Conservation (phyloP, 2,888 invertebrate species). For the Cryptus viduatorius region DNA sequence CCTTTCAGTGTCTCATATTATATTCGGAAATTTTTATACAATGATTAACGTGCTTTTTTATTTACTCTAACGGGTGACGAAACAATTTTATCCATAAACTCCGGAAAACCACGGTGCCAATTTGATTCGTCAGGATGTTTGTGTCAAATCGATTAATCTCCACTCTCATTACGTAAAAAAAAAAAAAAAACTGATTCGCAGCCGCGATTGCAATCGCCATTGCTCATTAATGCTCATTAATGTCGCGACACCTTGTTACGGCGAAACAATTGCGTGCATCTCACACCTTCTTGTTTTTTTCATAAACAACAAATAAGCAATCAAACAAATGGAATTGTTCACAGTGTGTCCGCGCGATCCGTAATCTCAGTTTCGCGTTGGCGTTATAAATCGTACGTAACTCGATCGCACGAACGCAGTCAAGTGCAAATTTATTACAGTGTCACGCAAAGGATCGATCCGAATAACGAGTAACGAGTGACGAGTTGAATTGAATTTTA, state of each 20-base stretch:
- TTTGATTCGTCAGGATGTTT: conserved; percentile 20
- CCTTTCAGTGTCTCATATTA: neutral
- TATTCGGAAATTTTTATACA: neutral
- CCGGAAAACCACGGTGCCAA: neutral
- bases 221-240: conserved; percentile 16
- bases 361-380: conserved; percentile 1
- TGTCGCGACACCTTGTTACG: conserved; percentile 4
- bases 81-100: neutral
- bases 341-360: neutral
- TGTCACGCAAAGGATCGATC: conserved; percentile 7
- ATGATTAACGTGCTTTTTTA: neutral
- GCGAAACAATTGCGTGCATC: neutral
- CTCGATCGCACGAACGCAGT: conserved; percentile 13
- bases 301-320: neutral
- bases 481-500: neutral
- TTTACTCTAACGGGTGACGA: no score
- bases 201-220: conserved; percentile 11
- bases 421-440: conserved; percentile 5
- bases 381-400: conserved; percentile 9
- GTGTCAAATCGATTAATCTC: conserved; percentile 43
- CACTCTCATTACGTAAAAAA: conserved; percentile 35
- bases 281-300: neutral
- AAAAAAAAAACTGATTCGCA: conserved; percentile 10
- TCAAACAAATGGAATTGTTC: neutral
- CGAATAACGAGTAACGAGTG: neutral